Percentiles rank a stretch among this genome's conserved stretches.
Evolutionary conservation across 2,888 invertebrate species (phyloP).

Genomic region (Polyommatus iphigenia): DNA sequence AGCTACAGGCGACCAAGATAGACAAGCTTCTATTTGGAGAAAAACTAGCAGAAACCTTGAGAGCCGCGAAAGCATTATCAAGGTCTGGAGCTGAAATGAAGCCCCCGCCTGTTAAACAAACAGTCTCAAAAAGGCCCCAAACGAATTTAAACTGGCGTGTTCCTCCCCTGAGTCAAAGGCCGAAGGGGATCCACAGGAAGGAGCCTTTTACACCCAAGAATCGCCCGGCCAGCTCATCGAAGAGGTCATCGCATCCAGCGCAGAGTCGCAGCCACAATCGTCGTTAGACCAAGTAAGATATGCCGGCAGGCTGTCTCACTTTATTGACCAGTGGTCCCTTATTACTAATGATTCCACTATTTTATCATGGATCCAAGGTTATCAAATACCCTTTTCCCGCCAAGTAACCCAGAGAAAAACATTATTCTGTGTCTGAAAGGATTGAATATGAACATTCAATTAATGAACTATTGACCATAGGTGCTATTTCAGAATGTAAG

Average conservation of each 20-base stretch:
- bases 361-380: background rate
- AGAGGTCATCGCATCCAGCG: background rate
- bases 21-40: too few species aligned
- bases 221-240: background rate
- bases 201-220: background rate
- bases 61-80: too few species aligned
- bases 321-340: background rate
- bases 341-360: background rate
- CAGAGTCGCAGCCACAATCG: background rate
- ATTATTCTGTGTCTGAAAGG: too few species aligned
- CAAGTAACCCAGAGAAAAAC: background rate
- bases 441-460: background rate
- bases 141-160: background rate
- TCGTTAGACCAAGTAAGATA: background rate
- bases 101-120: background rate
- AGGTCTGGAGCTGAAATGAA: too few species aligned
- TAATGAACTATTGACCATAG: conserved; percentile 3
- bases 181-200: background rate
- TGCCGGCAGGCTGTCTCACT: background rate
- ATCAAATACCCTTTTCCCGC: background rate
- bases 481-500: conserved; percentile 6
- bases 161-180: background rate
- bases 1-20: too few species aligned
- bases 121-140: too few species aligned
- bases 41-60: too few species aligned